Evolutionary conservation across 2,797 vertebrate species (phyloP).

Genomic region (Enteromius unitaeniatus): DNA sequence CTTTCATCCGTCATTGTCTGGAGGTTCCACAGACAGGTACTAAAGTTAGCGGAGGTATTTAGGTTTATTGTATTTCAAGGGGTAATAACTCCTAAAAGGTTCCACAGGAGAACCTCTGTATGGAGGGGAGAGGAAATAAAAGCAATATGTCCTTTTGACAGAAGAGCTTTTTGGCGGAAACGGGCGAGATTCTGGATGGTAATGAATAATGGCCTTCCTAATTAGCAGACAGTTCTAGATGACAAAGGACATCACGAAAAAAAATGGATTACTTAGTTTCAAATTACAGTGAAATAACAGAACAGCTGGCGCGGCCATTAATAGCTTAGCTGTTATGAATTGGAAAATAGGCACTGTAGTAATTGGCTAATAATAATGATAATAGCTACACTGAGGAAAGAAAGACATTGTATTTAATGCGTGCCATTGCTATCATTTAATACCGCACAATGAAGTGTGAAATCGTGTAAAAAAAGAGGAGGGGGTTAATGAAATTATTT

Average conservation of each 20-base stretch:
- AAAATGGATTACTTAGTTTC: conserved; percentile 22
- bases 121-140: conserved; percentile 11
- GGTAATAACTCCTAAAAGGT: not conserved
- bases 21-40: conserved; percentile 20
- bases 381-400: conserved; percentile 16
- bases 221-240: conserved; percentile 34
- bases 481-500: conserved; percentile 51
- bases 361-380: conserved; percentile 37
- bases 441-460: conserved; percentile 56
- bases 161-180: not conserved
- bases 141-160: not conserved
- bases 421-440: conserved; percentile 51
- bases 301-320: conserved; percentile 28
- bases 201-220: conserved; percentile 19
- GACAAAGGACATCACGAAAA: conserved; percentile 26
- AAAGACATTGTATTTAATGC: conserved; percentile 47
- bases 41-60: conserved; percentile 28
- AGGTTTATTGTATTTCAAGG: conserved; percentile 27
- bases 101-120: conserved; percentile 1
- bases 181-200: not conserved
- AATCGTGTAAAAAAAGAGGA: conserved; percentile 51
- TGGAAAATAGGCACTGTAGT: conserved; percentile 7
- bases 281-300: conserved; percentile 44
- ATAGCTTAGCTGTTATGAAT: conserved; percentile 41
- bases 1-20: conserved; percentile 56